A percentile compares a stretch with the other conserved stretches of the same genome.
Conservation (phyloP, 2,797 vertebrate genomes). For the Ctenopoma multispine region DNA sequence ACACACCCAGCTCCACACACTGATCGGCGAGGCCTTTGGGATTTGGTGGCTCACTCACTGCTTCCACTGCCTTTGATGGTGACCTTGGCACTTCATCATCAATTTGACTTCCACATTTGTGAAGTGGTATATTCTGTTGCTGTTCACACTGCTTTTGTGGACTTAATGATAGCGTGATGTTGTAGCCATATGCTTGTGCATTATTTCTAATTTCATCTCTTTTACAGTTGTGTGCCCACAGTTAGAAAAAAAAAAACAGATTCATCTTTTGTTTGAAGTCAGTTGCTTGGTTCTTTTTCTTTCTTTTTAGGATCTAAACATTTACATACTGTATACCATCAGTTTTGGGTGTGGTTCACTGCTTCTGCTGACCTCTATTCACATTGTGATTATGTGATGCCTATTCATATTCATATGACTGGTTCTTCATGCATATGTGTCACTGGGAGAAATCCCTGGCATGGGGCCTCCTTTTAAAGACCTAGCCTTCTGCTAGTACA, state of each 20-base stretch:
- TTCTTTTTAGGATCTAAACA: slow-evolving; percentile 12
- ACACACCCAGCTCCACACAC: slow-evolving; percentile 33
- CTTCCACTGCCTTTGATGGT: slow-evolving; percentile 62
- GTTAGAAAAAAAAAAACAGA: slow-evolving; percentile 14
- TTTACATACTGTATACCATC: neutral
- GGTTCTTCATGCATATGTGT: slow-evolving; percentile 11
- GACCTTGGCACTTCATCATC: slow-evolving; percentile 49
- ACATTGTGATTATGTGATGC: slow-evolving; percentile 61
- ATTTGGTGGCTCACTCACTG: slow-evolving; percentile 32
- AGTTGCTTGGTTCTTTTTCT: neutral
- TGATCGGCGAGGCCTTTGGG: slow-evolving; percentile 50
- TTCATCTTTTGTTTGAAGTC: neutral
- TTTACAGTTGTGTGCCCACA: slow-evolving; percentile 15
- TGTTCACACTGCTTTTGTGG: slow-evolving; percentile 37
- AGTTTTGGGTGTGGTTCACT: slow-evolving; percentile 35
- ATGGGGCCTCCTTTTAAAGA: slow-evolving; percentile 51
- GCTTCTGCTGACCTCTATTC: slow-evolving; percentile 48
- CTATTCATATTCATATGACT: slow-evolving; percentile 71
- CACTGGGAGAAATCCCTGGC: slow-evolving; percentile 10
- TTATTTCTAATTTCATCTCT: slow-evolving; percentile 48
- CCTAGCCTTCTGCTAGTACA: slow-evolving; percentile 19
- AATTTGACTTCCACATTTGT: slow-evolving; percentile 37
- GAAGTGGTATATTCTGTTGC: slow-evolving; percentile 40
- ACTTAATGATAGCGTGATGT: slow-evolving; percentile 40
- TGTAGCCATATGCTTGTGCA: slow-evolving; percentile 18